Evolutionary conservation across 2,113 vertebrate genomes (phyloP).

Genomic region (Aix galericulata): DNA sequence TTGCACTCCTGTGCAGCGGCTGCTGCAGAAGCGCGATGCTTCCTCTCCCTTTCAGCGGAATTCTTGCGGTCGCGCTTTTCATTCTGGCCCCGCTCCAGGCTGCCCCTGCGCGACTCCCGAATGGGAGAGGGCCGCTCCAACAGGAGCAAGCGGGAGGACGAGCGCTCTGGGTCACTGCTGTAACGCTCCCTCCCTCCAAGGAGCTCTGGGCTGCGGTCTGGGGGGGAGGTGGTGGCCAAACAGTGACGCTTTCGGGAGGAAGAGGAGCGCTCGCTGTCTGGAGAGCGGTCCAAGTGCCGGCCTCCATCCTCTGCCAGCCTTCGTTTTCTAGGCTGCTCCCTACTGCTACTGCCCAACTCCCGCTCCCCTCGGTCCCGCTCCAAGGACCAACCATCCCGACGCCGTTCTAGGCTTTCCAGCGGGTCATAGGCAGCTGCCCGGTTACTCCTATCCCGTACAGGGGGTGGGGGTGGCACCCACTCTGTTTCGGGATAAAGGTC

Average conservation of each 20-base stretch:
- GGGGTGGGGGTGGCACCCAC: conserved; percentile 87
- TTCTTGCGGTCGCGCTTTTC: conserved; percentile 83
- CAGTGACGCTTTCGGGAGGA: conserved; percentile 85
- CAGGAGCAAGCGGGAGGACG: conserved; percentile 77
- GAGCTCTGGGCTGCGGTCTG: conserved; percentile 92
- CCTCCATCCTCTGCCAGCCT: conserved; percentile 86
- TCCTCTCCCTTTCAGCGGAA: conserved; percentile 82
- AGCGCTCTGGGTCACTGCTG: conserved; percentile 88
- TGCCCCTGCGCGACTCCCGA: conserved; percentile 82
- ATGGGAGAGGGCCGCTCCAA: conserved; percentile 85
- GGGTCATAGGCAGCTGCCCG: conserved; percentile 86
- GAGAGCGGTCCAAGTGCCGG: conserved; percentile 91
- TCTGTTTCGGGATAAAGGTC: conserved; percentile 91
- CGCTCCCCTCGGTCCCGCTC: conserved; percentile 87
- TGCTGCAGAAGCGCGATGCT: conserved; percentile 74
- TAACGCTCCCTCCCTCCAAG: conserved; percentile 88
- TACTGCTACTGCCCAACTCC: conserved; percentile 76
- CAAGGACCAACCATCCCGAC: conserved; percentile 94
- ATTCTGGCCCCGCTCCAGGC: conserved; percentile 82
- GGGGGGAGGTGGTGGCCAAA: conserved; percentile 77
- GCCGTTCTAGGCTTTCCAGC: conserved; percentile 90
- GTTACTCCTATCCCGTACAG: conserved; percentile 86
- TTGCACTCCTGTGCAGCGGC: conserved; percentile 77
- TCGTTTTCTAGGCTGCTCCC: conserved; percentile 90
- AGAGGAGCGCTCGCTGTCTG: conserved; percentile 89